A percentile compares a stretch with the other conserved stretches of the same genome.
These are phyloP conservation scores for Panthera leo DNA, from an alignment of 2,113 vertebrate species.

Conservation along the genomic window DNA sequence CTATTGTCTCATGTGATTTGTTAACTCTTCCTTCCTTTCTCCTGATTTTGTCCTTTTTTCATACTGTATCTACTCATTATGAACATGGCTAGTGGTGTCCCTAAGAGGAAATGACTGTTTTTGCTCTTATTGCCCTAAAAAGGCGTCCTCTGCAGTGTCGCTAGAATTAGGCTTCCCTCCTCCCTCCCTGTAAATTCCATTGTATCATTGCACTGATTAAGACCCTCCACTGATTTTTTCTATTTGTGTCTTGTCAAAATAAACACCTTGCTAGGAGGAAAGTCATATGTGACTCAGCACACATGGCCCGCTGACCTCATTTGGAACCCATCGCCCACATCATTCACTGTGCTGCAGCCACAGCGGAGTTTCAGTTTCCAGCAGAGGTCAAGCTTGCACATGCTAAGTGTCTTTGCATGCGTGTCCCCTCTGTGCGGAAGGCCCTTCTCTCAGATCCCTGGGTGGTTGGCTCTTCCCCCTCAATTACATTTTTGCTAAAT, in stretches of 20 bases:
- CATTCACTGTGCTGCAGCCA: not conserved
- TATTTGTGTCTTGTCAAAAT: not conserved
- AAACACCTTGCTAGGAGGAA: not conserved
- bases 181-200: not conserved
- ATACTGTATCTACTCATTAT: not conserved
- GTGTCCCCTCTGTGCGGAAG: not conserved
- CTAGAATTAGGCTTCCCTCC: not conserved
- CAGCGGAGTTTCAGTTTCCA: not conserved
- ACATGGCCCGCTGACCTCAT: constrained; percentile 5
- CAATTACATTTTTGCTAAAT: not conserved
- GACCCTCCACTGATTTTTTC: not conserved
- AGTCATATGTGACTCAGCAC: constrained; percentile 7
- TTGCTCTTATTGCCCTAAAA: not conserved
- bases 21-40: constrained; percentile 13
- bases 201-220: not conserved
- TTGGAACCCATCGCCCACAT: not conserved
- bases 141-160: not conserved
- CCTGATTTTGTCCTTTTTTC: not conserved
- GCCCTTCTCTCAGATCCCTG: not conserved
- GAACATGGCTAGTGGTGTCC: not conserved
- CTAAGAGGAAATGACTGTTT: not conserved
- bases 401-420: not conserved
- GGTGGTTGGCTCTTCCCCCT: not conserved
- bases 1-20: constrained; percentile 17
- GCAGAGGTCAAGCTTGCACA: not conserved